Base-by-base conservation (phyloP, 2,888 invertebrate species). In the Agrotis ipsilon region DNA sequence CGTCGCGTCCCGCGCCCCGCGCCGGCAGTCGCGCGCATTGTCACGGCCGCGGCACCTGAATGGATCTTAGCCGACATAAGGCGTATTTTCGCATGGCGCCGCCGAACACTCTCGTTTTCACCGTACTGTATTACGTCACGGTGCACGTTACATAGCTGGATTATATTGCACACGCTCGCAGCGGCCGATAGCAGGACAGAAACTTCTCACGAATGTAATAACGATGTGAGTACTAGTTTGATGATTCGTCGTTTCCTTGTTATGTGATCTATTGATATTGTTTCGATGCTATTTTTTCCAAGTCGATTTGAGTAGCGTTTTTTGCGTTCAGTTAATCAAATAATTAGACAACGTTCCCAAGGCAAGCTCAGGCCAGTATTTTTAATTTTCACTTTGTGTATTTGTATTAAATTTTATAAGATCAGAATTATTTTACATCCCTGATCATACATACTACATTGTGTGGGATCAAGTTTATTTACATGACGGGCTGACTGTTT, bases 11-110 rank as follows among this genome's bases (percentile, higher is more conserved):
- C 89, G 84, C 89, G 88, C 90, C 86, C 89, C 92, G 86, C 90
- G 86, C 89, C 86, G 77, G 71, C 87, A 83, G 89, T 84, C 88
- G 89, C 92, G 90, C 92, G 90, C 93, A 89, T 88, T 92, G 92
- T 92, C 93, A 92, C 88, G 92, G 91, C 90, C 91, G 90, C 89
- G 86, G 87, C 92, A 92, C 89, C 93, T 95, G 93, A 94, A 94
- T 94, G 94, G 91, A 91, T 89, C 91, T 86, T 87, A 89, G 78
- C 57, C 86, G 86, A 80, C 88, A 91, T 92, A 94, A 92, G 90
- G 92, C 87, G 86, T 90, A 92, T 88, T 91, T 91, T 93, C 89
- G 93, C 91, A 84, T 88, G 83, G 87, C 85, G 83, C 75, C 83
- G 83, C 82, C 87, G 79, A 86, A 83, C 88, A 91, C 94, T 94